These are phyloP conservation scores for Sceloporus tristichus DNA, from an alignment of 2,113 vertebrate species.

Conservation along the genomic window DNA sequence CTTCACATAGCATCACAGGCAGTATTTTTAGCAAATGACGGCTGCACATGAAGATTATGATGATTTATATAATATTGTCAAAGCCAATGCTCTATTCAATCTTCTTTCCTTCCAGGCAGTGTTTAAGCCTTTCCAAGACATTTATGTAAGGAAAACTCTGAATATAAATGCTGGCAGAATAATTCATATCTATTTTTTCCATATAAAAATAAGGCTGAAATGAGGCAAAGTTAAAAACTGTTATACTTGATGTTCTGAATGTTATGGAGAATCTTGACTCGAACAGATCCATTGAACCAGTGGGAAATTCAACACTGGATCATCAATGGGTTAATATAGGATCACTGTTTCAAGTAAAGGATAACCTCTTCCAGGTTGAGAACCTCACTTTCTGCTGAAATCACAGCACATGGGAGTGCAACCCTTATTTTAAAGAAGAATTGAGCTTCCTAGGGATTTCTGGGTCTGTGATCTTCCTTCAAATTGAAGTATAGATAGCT, in stretches of 20 bases:
- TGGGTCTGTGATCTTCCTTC: no score
- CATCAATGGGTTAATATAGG: conserved; percentile 28
- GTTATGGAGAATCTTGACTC: no score
- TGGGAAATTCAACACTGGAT: no score
- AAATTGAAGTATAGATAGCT: no score
- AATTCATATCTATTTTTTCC: conserved; percentile 36
- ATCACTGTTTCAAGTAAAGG: no score
- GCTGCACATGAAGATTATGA: conserved; percentile 25
- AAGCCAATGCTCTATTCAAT: conserved; percentile 8
- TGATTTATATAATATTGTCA: conserved; percentile 31
- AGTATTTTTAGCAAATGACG: not conserved
- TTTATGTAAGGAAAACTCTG: conserved; percentile 43
- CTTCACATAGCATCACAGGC: not conserved
- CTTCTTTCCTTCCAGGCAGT: conserved; percentile 46
- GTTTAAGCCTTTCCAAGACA: conserved; percentile 48
- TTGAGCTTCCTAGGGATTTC: no score
- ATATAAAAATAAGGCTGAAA: conserved; percentile 42
- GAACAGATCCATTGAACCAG: no score
- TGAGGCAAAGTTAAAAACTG: conserved; percentile 47
- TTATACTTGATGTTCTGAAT: not conserved
- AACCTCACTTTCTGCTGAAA: no score
- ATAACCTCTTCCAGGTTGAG: no score
- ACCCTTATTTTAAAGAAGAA: no score
- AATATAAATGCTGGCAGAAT: conserved; percentile 40
- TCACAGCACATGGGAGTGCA: no score